Percentiles rank a stretch among this genome's conserved stretches.
These are phyloP conservation scores for Manis javanica DNA, from an alignment of 2,797 vertebrate genomes.

Conservation along the genomic window DNA sequence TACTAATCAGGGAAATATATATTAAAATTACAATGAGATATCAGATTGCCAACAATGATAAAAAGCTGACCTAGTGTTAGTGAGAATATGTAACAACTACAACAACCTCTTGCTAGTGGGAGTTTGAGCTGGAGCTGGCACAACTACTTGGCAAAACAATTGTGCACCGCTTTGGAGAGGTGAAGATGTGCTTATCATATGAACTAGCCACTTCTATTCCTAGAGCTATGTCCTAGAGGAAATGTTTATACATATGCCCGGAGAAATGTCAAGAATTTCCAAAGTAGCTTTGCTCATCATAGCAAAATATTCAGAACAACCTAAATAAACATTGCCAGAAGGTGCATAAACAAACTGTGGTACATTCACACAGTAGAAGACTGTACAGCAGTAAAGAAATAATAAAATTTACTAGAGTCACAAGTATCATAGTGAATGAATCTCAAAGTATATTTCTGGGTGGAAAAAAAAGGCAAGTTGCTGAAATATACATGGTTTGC, in stretches of 20 bases:
- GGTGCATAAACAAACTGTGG: not conserved
- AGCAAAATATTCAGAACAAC: not conserved
- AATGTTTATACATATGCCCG: not conserved
- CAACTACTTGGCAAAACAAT: not conserved
- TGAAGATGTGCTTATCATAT: not conserved
- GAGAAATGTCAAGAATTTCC: not conserved
- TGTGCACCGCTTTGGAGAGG: not conserved
- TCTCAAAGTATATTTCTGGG: not conserved
- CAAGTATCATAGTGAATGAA: not conserved
- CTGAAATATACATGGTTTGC: not conserved
- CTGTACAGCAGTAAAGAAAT: not conserved
- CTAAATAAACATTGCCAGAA: not conserved
- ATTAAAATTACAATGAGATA: not conserved
- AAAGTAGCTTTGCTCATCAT: not conserved
- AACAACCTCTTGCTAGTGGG: not conserved
- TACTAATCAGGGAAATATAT: not conserved
- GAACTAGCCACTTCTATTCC: not conserved
- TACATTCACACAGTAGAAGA: not conserved
- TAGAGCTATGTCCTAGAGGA: not conserved
- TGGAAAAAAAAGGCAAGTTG: not conserved
- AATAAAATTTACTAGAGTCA: not conserved
- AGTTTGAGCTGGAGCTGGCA: conserved; percentile 5
- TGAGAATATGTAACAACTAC: not conserved
- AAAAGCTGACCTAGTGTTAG: not conserved
- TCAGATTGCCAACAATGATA: not conserved